Evolutionary conservation across 2,888 invertebrate species (phyloP).

Genomic region (Agrenia bidenticulata): DNA sequence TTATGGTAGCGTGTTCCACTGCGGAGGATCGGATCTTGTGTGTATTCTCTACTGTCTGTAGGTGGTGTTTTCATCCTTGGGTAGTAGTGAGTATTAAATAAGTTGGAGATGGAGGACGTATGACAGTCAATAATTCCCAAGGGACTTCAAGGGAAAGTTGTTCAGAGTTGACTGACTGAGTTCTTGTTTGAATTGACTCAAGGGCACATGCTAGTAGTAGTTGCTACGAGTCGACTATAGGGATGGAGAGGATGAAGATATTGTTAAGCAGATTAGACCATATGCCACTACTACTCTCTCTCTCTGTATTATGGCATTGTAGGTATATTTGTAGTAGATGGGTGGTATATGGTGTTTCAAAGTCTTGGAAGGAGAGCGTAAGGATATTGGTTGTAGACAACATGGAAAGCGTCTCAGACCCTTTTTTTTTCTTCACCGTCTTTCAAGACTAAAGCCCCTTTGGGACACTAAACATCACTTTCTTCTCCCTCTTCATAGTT

Average conservation of each 20-base stretch:
- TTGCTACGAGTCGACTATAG: not conserved
- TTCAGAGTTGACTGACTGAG: not conserved
- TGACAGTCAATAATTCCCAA: slow-evolving; percentile 22
- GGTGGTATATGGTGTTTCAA: too few species aligned
- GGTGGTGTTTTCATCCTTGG: too few species aligned
- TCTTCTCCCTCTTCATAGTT: too few species aligned
- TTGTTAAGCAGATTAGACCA: slow-evolving; percentile 14
- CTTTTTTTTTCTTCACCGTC: not conserved
- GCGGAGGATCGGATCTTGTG: too few species aligned
- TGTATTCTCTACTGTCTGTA: too few species aligned
- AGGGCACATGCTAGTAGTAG: slow-evolving; percentile 4
- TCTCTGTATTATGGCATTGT: too few species aligned
- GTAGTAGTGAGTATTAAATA: too few species aligned
- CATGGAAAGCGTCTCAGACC: not conserved
- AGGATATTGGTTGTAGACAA: too few species aligned
- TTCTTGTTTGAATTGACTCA: slow-evolving; percentile 12
- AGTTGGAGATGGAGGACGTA: slow-evolving; percentile 5
- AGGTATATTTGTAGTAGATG: too few species aligned
- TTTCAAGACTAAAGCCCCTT: slow-evolving; percentile 16
- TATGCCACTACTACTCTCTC: not conserved
- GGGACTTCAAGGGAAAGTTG: not conserved
- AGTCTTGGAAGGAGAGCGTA: too few species aligned
- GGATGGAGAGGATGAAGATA: not conserved
- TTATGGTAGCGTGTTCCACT: too few species aligned
- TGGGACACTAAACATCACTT: slow-evolving; percentile 16